Percentiles rank a stretch among this genome's conserved stretches.
Evolutionary conservation across 2,797 vertebrate species (phyloP).

Genomic region (Falco rusticolus): DNA sequence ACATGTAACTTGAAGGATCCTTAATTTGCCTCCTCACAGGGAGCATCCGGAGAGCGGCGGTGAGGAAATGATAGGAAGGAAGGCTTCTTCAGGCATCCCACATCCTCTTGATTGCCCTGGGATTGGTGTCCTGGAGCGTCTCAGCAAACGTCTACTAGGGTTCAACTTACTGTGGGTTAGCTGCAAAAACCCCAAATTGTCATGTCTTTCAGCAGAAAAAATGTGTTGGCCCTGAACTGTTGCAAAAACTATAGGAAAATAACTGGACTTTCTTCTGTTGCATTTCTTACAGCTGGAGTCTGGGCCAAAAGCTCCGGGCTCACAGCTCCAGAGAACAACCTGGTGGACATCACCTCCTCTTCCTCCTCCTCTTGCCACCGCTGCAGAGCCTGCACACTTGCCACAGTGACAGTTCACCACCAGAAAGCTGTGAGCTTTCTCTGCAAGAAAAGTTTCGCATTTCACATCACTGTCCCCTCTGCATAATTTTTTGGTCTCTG

Average conservation of each 20-base stretch:
- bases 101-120: neutral
- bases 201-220: neutral
- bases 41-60: neutral
- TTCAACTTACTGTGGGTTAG: neutral
- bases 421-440: neutral
- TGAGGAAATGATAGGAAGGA: neutral
- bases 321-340: neutral
- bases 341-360: neutral
- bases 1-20: neutral
- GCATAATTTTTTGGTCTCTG: neutral
- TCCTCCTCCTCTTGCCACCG: neutral
- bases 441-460: neutral
- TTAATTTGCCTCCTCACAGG: neutral
- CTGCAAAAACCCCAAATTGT: neutral
- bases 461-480: neutral
- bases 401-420: neutral
- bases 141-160: neutral
- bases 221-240: accelerated
- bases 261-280: neutral
- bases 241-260: neutral
- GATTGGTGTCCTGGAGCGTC: neutral
- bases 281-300: neutral
- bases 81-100: neutral
- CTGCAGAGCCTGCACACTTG: neutral
- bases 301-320: neutral